Evolutionary conservation across 2,113 vertebrate species (phyloP).

Genomic region (Lepus timidus): DNA sequence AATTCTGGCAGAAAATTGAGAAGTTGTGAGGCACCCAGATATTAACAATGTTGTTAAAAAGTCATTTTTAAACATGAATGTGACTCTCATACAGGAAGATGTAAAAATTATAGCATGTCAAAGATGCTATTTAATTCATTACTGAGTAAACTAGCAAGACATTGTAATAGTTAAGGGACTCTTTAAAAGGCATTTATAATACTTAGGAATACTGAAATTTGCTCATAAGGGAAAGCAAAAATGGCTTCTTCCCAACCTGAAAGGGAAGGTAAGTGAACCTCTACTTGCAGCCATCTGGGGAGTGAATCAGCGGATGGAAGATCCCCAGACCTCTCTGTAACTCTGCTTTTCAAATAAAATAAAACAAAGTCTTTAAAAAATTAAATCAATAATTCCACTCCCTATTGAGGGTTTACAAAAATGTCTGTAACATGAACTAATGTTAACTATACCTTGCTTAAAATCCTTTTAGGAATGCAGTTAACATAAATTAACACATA

Average conservation of each 20-base stretch:
- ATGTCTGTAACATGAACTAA: neutral
- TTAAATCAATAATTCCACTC: neutral
- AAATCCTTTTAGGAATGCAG: neutral
- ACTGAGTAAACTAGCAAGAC: neutral
- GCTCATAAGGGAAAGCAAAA: neutral
- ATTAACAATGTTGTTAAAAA: neutral
- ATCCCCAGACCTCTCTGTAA: too few species aligned
- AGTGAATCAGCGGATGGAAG: neutral
- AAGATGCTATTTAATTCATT: neutral
- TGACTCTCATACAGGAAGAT: neutral
- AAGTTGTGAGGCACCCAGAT: neutral
- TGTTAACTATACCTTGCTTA: neutral
- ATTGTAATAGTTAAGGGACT: neutral
- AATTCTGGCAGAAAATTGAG: conserved; percentile 9
- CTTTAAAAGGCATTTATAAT: neutral
- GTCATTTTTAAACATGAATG: neutral
- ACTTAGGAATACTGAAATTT: conserved; percentile 12
- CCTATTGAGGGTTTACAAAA: neutral
- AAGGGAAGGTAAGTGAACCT: neutral
- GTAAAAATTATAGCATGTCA: neutral
- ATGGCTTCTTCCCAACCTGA: neutral
- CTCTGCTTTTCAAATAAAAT: too few species aligned
- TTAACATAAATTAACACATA: neutral
- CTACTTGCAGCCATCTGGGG: neutral
- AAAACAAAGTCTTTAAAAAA: too few species aligned